Evolutionary conservation across 2,113 vertebrate species (phyloP), one percentile per base, ranked within the genome.

Genomic region (Ploceus nigricollis): DNA sequence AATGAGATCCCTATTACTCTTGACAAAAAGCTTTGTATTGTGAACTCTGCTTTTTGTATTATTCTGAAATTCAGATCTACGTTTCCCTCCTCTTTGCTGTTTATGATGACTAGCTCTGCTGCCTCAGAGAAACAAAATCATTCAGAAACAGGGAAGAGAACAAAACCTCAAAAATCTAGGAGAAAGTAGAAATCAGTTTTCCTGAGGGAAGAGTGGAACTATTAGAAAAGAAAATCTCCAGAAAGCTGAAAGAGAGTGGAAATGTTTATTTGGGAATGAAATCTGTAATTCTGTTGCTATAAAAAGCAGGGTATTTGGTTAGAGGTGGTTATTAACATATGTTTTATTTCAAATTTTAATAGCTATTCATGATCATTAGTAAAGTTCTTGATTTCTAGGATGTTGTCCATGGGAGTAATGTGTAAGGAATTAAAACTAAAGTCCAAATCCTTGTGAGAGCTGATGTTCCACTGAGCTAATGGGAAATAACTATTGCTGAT

Each of bases 401-500:
- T 79, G 37, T 65, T 78, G 65, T 87, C 65, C 77, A 76, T 93
- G n/a, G 35, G 19, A 69, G 42, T 91, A 82, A 91, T 58, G 31
- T 56, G 61, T 79, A 65, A 95, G 69, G 33, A 94, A 91, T 96
- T 92, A 92, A 91, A 93, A 91, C 50, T 6, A 0, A 87, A 79
- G 40, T 93, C 89, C 69, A 87, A 76, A 89, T 95, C 88, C 71
- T 92, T 79, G 7, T 97, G 78, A 94, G 93, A 97, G 92, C 58
- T 72, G 25, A 82, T 95, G 72, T 94, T 96, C 88, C 83, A 87
- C 33, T 92, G 72, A 93, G 78, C 85, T 97, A 94, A 80, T 3
- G 50, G 88, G 83, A 97, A 96, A 73, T 81, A 89, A 78, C 87
- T 93, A 57, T 77, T 97, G 53, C 89, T 96, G 82, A 86, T 96